Evolutionary conservation across 2,797 vertebrate genomes (phyloP).

Genomic region (Anas bahamensis): DNA sequence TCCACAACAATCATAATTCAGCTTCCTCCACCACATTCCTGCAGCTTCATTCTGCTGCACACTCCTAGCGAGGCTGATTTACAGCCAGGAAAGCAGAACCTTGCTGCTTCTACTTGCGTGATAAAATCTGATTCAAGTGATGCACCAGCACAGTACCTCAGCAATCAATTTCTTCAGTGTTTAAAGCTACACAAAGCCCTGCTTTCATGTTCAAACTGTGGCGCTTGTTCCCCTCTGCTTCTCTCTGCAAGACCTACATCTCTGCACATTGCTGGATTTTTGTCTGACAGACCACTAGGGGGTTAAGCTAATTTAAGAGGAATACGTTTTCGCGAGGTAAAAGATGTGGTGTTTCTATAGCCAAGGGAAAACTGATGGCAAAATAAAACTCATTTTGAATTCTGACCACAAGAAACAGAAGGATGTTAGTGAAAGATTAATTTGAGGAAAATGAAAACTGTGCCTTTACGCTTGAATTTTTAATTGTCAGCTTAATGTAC

Average conservation of each 20-base stretch:
- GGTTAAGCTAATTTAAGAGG: neutral
- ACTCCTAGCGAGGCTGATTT: neutral
- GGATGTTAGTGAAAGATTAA: neutral
- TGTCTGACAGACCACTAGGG: neutral
- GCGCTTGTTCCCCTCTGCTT: neutral
- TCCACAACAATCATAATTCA: neutral
- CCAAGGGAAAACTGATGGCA: neutral
- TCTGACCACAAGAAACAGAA: neutral
- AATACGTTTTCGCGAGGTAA: neutral
- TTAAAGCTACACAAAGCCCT: neutral
- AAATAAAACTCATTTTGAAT: neutral
- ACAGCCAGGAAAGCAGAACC: conserved; percentile 11
- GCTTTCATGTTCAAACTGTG: neutral
- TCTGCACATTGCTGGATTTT: neutral
- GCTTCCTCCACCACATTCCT: neutral
- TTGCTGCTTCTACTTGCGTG: neutral
- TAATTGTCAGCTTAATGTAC: neutral
- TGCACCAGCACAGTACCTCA: neutral
- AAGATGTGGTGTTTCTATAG: neutral
- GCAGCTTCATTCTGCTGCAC: neutral
- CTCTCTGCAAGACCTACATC: neutral
- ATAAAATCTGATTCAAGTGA: neutral
- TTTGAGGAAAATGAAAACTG: neutral
- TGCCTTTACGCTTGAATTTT: neutral
- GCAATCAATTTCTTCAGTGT: neutral